Percentiles rank a stretch among this genome's conserved stretches.
These are phyloP conservation scores for Pseudochaenichthys georgianus DNA, from an alignment of 2,797 vertebrate genomes.

Conservation along the genomic window DNA sequence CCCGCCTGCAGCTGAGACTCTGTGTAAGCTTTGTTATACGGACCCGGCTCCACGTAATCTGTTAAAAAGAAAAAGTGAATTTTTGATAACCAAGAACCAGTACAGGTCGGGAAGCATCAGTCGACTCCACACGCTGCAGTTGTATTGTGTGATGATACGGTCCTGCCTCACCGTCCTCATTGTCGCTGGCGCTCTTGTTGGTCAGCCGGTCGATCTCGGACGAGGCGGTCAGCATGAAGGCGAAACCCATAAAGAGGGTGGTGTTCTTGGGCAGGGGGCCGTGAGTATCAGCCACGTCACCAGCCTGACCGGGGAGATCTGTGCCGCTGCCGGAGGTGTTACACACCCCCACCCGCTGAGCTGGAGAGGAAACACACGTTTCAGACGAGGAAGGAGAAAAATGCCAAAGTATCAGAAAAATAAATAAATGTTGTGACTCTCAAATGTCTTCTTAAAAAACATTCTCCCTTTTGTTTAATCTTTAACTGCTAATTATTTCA, in stretches of 20 bases:
- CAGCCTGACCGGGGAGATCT: slow-evolving; percentile 73
- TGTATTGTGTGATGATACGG: fast-evolving
- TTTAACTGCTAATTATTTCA: too few relatives aligned
- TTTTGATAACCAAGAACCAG: not conserved
- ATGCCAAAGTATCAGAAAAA: too few relatives aligned
- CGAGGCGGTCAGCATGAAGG: slow-evolving; percentile 94
- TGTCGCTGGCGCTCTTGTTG: slow-evolving; percentile 85
- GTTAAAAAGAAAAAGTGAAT: not conserved
- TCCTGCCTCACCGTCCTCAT: slow-evolving; percentile 71
- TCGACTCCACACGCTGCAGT: too few relatives aligned
- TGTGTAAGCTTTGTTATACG: slow-evolving; percentile 92
- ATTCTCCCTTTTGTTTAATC: not conserved
- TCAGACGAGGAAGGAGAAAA: not conserved
- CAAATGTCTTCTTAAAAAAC: slow-evolving; percentile 17
- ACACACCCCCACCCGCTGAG: slow-evolving; percentile 75
- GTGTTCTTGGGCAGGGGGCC: slow-evolving; percentile 92
- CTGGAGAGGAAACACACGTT: slow-evolving; percentile 35
- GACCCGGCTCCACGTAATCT: slow-evolving; percentile 90
- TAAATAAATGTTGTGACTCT: too few relatives aligned
- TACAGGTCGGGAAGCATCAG: not conserved
- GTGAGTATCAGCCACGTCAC: slow-evolving; percentile 81
- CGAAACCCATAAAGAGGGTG: slow-evolving; percentile 95
- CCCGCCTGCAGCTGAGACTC: slow-evolving; percentile 93
- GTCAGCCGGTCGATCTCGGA: slow-evolving; percentile 88
- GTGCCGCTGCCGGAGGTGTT: slow-evolving; percentile 88